Evolutionary conservation across 2,888 invertebrate species (phyloP), one percentile per base, ranked within the genome.

Genomic region (Ophion ellenae): DNA sequence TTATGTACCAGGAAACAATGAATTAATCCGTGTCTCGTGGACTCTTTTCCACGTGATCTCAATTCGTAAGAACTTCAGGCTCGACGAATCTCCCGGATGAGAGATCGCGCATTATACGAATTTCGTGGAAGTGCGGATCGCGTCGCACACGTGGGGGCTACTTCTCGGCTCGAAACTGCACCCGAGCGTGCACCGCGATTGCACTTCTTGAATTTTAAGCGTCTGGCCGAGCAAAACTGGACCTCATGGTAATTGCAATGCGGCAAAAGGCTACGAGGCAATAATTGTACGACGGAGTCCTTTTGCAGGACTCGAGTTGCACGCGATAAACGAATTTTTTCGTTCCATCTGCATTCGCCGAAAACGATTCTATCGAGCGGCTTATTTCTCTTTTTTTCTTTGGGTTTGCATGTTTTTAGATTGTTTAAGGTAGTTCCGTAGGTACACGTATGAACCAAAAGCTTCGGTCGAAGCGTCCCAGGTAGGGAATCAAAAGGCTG

Each of bases 181-280:
- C 32, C 67, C 53, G 70, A 63, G 74, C 66, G 47, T 64, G 64
- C 66, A 53, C 59, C 69, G 61, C 64, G 63, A 47, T 74, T 66
- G 70, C 78, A 80, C 85, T 81, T 67, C 59, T 81, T 87, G 87
- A 88, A 86, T 88, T 84, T 87, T 71, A 88, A 88, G 80, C 67
- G 63, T 67, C 70, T 20, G 47, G 61, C 45, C 69, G 69, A 75
- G 66, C 64, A 64, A 73, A 85, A 85, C 74, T 78, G 74, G 47
- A 76, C 82, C 79, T 80, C 64, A 71, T 75, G 81, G 73, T 87
- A 84, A 87, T 86, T 81, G 11, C 14, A 45, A 75, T 78, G 83
- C 61, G 24, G 20, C 24, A 24, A 20, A 4, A 20, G 45, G n/a
- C 36, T 78, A 81, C 80, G 59, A 69, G 9, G 53, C 24, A 85